Evolutionary conservation across 2,888 invertebrate species (phyloP).

Genomic region (Lasioglossum figueresi): DNA sequence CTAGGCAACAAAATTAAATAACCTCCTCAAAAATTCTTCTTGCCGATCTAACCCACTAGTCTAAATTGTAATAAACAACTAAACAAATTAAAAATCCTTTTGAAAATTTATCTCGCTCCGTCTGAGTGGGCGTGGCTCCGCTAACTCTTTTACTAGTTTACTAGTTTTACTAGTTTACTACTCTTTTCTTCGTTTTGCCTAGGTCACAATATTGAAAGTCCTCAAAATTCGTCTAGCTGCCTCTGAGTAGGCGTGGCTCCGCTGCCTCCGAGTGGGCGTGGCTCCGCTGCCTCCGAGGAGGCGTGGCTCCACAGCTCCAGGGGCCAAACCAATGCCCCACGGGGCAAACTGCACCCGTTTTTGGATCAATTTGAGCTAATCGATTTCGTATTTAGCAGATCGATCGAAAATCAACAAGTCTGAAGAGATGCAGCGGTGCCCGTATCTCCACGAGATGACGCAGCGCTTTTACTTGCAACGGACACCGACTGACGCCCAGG

Average conservation of each 20-base stretch:
- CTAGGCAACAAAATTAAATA: background rate
- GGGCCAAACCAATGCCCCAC: background rate
- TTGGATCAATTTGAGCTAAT: background rate
- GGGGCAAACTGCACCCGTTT: background rate
- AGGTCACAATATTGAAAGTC: background rate
- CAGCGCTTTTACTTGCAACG: slow-evolving; percentile 93
- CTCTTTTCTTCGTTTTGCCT: no score
- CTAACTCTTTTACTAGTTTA: no score
- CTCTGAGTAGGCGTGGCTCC: no score
- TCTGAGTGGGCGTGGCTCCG: no score
- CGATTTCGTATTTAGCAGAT: slow-evolving; percentile 68
- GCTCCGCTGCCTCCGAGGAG: background rate
- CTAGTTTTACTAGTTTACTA: no score
- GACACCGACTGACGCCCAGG: slow-evolving; percentile 87
- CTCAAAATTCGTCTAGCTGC: background rate
- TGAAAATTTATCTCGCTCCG: background rate
- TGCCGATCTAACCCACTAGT: background rate
- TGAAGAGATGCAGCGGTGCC: slow-evolving; percentile 93
- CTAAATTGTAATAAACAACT: background rate
- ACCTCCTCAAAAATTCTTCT: background rate
- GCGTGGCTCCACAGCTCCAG: background rate
- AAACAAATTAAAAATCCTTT: background rate
- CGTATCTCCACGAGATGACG: slow-evolving; percentile 97
- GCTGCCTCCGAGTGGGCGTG: background rate
- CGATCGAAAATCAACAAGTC: slow-evolving; percentile 74